These are phyloP conservation scores for Lasiurus borealis DNA, from an alignment of 2,113 vertebrate genomes.

Conservation along the genomic window DNA sequence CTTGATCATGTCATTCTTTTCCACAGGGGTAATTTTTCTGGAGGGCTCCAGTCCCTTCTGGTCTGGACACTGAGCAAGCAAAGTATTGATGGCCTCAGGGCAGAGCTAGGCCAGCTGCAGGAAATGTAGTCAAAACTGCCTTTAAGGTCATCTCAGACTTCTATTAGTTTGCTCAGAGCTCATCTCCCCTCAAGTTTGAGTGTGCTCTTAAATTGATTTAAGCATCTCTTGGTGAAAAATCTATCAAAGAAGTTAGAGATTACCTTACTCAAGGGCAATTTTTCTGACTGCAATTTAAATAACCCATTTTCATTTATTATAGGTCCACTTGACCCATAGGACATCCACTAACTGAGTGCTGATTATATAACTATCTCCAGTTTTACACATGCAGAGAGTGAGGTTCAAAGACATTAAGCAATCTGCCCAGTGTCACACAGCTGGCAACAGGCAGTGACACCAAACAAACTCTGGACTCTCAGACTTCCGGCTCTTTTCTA, in stretches of 20 bases:
- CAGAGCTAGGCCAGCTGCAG: background rate
- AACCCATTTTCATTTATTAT: background rate
- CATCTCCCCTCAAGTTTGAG: background rate
- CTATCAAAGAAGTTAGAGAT: slow-evolving; percentile 7
- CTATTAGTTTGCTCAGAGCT: background rate
- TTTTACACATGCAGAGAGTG: background rate
- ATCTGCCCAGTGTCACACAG: background rate
- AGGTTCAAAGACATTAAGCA: background rate
- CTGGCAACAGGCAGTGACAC: background rate
- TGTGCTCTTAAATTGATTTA: background rate
- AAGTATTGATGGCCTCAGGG: background rate
- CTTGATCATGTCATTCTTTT: background rate
- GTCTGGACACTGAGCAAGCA: background rate
- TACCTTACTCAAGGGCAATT: background rate
- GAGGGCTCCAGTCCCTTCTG: background rate
- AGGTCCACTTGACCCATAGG: background rate
- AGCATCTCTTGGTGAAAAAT: background rate
- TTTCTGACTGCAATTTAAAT: slow-evolving; percentile 34
- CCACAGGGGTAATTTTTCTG: background rate
- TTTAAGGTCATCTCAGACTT: background rate
- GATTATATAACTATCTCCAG: background rate
- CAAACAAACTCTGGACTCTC: background rate
- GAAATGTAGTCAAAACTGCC: background rate
- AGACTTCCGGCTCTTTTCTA: background rate
- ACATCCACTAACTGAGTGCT: background rate